Evolutionary conservation across 1,140 invertebrate genomes (phyloP), one percentile per base, ranked within the genome.

Genomic region (Drosophila lacertosa): DNA sequence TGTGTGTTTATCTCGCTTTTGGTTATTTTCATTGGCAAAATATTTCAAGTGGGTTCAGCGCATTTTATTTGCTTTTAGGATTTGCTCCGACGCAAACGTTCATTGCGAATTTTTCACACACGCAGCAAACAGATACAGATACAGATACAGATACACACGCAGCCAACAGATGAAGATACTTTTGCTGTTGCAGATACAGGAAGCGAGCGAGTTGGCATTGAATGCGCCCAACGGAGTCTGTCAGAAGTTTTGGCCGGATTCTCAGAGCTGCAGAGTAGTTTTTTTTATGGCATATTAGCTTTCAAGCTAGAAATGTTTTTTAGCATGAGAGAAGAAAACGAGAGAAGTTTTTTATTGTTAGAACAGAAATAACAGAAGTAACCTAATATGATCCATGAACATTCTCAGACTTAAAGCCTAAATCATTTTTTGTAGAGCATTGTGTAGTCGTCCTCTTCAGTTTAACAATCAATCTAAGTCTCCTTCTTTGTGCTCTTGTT

Each of bases 21-120:
- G 63, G 50, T 64, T 65, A 70, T 77, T 86, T 84, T 80, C 68
- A 86, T 80, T 86, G 81, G 81, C 77, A 81, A 81, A 77, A 82
- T 82, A 84, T 84, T 88, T 84, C 81, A 84, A 88, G 73, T 77
- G 80, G 76, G 64, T 80, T 80, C 76, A 64, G 33, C 32, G 13
- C 62, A 29, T 80, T 81, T 74, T 81, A 86, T 84, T 81, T 84
- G 81, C 68, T 70, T 74, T 84, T 86, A 63, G 77, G 65, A 86
- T 80, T 62, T 77, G 32, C 59, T 37, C 9, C 33, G 15, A 35
- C 66, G 33, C 45, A 40, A 54, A 57, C 74, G 60, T 73, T 80
- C 78, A 77, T 86, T 86, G 60, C 76, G 54, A 76, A 84, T 78
- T 80, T 78, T 76, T 80, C 51, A 70, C 71, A 16, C 63, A 51